phyloP scores from a whole-genome alignment of 1,140 invertebrate species.

The Drosophila virilis region DNA sequence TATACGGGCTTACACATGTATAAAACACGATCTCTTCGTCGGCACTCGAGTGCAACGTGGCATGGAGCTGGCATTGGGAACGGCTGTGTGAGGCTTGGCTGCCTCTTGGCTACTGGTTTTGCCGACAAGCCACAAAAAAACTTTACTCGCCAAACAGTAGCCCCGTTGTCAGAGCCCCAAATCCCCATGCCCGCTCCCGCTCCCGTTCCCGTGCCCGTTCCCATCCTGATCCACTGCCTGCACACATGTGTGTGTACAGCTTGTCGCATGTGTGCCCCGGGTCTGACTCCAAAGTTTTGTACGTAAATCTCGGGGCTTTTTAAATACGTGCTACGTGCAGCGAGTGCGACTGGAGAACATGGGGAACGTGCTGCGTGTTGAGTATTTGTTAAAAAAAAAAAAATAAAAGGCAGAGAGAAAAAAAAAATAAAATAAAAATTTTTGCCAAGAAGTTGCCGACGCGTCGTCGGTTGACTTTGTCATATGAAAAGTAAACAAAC shows the following conservation, averaged over 20 bases:
- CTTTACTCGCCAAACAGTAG: conserved; percentile 66
- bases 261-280: conserved; percentile 53
- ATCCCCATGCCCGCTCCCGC: conserved; percentile 32
- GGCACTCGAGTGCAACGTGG: conserved; percentile 76
- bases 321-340: conserved; percentile 75
- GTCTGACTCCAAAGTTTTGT: conserved; percentile 54
- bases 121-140: conserved; percentile 67
- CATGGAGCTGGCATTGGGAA: conserved; percentile 52
- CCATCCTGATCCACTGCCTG: conserved; percentile 17
- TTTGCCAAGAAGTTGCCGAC: conserved; percentile 75
- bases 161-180: conserved; percentile 62
- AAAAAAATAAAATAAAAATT: conserved; percentile 45
- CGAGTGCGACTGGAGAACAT: conserved; percentile 47
- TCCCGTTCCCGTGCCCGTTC: conserved; percentile 5
- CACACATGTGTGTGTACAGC: conserved; percentile 36
- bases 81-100: conserved; percentile 49
- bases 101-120: conserved; percentile 74
- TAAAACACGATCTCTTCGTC: conserved; percentile 62
- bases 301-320: conserved; percentile 76
- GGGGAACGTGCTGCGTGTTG: conserved; percentile 70
- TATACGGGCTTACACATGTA: conserved; percentile 32
- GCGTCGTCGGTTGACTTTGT: conserved; percentile 77
- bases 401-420: conserved; percentile 27
- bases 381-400: conserved; percentile 65
- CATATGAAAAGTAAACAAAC: conserved; percentile 82